These are phyloP conservation scores for Elysia crispata DNA, from an alignment of 2,888 invertebrate species.

Conservation along the genomic window DNA sequence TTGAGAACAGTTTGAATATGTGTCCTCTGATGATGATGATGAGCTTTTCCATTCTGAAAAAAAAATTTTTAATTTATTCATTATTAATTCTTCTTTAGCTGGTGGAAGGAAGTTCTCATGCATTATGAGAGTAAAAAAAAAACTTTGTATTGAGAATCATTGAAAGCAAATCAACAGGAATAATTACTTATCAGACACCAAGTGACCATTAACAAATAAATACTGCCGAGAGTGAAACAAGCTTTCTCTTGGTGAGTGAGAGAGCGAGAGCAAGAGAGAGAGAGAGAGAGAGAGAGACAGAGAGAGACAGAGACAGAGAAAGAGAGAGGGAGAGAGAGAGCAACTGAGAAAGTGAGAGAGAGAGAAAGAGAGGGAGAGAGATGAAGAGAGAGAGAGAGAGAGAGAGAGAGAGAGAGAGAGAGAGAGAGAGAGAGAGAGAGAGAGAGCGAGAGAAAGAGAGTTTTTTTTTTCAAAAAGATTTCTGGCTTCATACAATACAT, in stretches of 20 bases:
- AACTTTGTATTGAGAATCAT: background rate
- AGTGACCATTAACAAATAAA: too few species aligned
- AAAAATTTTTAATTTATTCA: background rate
- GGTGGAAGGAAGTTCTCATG: background rate
- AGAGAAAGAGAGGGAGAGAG: background rate
- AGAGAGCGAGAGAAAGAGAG: background rate
- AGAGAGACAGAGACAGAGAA: background rate
- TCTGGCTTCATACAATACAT: background rate
- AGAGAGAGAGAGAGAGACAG: conserved; percentile 20
- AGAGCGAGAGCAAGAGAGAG: background rate
- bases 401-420: conserved; percentile 5
- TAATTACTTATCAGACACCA: too few species aligned
- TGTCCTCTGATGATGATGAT: conserved; percentile 31
- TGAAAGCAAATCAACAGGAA: background rate
- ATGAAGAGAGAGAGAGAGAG: background rate
- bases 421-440: conserved; percentile 10
- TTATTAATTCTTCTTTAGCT: background rate
- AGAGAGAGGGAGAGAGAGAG: background rate
- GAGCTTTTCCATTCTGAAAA: conserved; percentile 24
- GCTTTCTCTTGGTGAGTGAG: background rate
- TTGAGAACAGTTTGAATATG: background rate
- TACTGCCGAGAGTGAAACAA: too few species aligned
- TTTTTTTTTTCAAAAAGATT: background rate
- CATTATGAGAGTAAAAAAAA: too few species aligned
- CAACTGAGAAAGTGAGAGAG: background rate